Percentiles rank a stretch among this genome's conserved stretches.
phyloP scores from a whole-genome alignment of 2,113 vertebrate genomes.

The Hylia prasina region DNA sequence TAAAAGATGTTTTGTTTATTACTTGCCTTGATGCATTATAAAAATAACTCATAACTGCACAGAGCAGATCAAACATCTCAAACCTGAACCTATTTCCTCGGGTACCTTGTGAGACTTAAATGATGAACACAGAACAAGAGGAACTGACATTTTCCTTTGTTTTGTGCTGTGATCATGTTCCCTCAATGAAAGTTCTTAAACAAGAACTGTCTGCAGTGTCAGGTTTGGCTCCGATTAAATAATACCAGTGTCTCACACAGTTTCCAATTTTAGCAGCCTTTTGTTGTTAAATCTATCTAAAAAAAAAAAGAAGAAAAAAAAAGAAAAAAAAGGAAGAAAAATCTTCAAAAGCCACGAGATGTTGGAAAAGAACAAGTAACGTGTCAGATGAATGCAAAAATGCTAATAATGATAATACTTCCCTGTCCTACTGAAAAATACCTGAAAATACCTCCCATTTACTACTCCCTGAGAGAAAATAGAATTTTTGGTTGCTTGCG shows the following conservation, averaged over 20 bases:
- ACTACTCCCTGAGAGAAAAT: neutral
- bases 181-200: conserved; percentile 21
- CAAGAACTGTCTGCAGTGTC: conserved; percentile 19
- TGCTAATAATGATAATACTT: neutral
- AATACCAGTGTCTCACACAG: neutral
- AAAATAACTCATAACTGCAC: conserved; percentile 34
- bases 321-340: neutral
- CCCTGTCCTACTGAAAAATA: neutral
- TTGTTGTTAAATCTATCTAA: neutral
- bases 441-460: neutral
- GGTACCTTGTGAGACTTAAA: neutral
- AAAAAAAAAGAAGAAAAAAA: neutral
- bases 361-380: neutral
- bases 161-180: conserved; percentile 20
- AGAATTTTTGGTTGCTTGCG: neutral
- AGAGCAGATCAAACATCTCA: conserved; percentile 20
- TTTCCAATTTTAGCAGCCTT: conserved; percentile 43
- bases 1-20: conserved; percentile 9
- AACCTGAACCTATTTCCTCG: neutral
- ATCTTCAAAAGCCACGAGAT: neutral
- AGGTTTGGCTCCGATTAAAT: neutral
- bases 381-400: neutral
- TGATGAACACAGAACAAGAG: neutral
- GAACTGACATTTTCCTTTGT: conserved; percentile 19
- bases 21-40: neutral